Conservation (phyloP, 2,113 vertebrate genomes). For the Haliaeetus leucogaster region DNA sequence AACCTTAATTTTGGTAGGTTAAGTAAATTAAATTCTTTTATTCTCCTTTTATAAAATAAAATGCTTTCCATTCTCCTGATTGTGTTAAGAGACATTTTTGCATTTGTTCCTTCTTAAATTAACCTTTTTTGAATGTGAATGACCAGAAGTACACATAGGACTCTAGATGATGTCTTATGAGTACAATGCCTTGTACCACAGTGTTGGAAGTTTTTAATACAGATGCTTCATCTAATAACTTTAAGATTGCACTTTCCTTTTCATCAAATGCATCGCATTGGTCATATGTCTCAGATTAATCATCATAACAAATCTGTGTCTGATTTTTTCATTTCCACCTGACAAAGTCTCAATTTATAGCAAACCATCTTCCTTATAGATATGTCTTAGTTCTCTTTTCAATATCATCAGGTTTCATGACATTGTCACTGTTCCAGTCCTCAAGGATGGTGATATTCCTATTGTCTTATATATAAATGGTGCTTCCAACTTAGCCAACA, state of each 20-base stretch:
- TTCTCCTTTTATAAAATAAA: not conserved
- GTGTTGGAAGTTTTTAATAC: not conserved
- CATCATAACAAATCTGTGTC: not conserved
- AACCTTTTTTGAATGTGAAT: not conserved
- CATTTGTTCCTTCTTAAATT: not conserved
- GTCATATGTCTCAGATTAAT: not conserved
- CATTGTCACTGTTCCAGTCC: not conserved
- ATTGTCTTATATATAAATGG: not conserved
- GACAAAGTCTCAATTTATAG: not conserved
- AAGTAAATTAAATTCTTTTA: not conserved
- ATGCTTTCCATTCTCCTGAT: not conserved
- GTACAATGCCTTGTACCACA: not conserved
- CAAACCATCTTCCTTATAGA: not conserved
- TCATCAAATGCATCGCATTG: not conserved
- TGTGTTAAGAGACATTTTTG: not conserved
- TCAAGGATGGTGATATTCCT: not conserved
- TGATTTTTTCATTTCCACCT: not conserved
- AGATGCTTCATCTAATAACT: not conserved
- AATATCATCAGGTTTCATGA: not conserved
- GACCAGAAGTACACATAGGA: not conserved
- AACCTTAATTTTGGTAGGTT: not conserved
- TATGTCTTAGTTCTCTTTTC: not conserved
- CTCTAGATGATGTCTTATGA: not conserved
- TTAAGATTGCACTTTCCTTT: not conserved
- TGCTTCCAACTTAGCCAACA: not conserved